A percentile compares a stretch with the other conserved stretches of the same genome.
Conservation (phyloP, 2,888 invertebrate species). For the Drosophila seclusa region DNA sequence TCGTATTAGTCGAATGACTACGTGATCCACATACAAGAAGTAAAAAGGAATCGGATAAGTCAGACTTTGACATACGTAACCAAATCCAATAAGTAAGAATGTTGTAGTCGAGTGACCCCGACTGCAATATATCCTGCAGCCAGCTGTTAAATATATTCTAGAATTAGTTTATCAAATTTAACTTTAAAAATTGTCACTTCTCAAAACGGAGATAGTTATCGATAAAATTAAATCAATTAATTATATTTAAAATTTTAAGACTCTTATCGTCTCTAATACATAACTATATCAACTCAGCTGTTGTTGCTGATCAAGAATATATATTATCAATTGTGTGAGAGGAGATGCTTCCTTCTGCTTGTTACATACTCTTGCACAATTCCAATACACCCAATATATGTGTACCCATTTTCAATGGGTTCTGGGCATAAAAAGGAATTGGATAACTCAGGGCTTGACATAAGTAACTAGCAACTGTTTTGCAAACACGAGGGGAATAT, state of each 20-base stretch:
- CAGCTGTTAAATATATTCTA: neutral
- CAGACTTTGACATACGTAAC: conserved; percentile 1
- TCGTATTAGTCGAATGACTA: conserved; percentile 65
- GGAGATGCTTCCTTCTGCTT: neutral
- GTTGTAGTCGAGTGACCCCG: neutral
- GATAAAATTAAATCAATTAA: neutral
- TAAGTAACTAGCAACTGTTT: neutral
- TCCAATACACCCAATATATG: neutral
- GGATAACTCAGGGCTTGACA: neutral
- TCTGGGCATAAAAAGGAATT: neutral
- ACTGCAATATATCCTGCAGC: neutral
- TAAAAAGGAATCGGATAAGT: conserved; percentile 3
- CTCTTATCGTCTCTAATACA: neutral
- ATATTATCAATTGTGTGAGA: neutral
- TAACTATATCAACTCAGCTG: neutral
- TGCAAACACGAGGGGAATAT: neutral
- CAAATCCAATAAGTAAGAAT: neutral
- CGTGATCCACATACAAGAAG: conserved; percentile 66
- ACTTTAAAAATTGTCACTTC: neutral
- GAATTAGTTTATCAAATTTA: neutral
- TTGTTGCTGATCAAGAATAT: neutral
- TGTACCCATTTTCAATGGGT: neutral
- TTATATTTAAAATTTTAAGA: neutral
- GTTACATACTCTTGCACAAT: neutral
- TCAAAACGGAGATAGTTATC: neutral